Base-by-base conservation (phyloP, 2,888 invertebrate genomes). In the Phalera bucephala region DNA sequence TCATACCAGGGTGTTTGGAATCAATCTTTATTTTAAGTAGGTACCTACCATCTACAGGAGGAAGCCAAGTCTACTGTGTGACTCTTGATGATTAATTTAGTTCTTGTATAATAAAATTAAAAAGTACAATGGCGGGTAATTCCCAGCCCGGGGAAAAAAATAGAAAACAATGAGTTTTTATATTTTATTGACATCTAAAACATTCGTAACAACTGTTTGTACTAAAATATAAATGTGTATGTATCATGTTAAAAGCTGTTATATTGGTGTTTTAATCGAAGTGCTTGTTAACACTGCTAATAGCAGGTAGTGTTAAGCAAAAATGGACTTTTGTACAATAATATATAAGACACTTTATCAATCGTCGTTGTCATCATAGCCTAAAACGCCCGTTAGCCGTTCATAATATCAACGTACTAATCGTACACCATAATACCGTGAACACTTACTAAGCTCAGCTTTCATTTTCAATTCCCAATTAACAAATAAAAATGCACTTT, bases 141-240 rank as follows among this genome's bases (percentile, higher is more conserved):
- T n/a, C n/a, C n/a, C n/a, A n/a, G n/a, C n/a, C n/a, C n/a, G n/a
- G n/a, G n/a, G n/a, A n/a, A n/a, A n/a, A n/a, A n/a, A n/a, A n/a
- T n/a, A n/a, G n/a, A 61, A 71, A 63, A 66, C 64, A 39, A 55
- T 52, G 29, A 36, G 36, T 59, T 66, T 69, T 80, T 77, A 65
- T 63, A 58, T 75, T 88, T 88, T 88, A 88, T 87, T 89, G 85
- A 86, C 86, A 87, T 86, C 87, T 88, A 87, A 82, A 84, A 84
- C 75, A 75, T 84, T 83, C 72, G 70, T 86, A 86, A 85, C 87
- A 87, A 83, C 79, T 81, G 80, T 86, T 88, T 87, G 86, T 87
- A 88, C 86, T 88, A 88, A 87, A 84, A 87, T 87, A 85, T 85
- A 85, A 85, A 84, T 76, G 84, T 87, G 85, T 84, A 72, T 87